A percentile compares a stretch with the other conserved stretches of the same genome.
Evolutionary conservation across 2,113 vertebrate species (phyloP).

Genomic region (Sapayoa aenigma): DNA sequence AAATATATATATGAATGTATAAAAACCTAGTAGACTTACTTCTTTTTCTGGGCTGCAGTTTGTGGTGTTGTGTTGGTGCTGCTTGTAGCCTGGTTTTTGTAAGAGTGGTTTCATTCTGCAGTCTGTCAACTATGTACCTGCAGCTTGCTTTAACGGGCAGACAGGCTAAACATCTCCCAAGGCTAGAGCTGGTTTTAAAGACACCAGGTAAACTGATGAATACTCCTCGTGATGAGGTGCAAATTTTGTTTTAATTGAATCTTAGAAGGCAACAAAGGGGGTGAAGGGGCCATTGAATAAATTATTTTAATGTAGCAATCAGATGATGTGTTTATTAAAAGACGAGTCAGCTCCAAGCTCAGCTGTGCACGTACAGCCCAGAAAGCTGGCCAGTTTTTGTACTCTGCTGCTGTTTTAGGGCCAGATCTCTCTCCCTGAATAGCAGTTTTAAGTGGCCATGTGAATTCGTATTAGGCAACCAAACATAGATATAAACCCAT

Average conservation of each 20-base stretch:
- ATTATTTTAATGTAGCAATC: constrained; percentile 62
- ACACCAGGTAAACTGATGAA: constrained; percentile 32
- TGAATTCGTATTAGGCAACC: neutral
- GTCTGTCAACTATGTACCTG: neutral
- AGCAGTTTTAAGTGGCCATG: constrained; percentile 2
- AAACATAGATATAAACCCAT: neutral
- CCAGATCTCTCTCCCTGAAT: neutral
- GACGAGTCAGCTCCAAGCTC: constrained; percentile 28
- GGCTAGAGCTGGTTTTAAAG: constrained; percentile 39
- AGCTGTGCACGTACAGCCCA: constrained; percentile 3
- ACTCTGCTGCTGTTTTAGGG: constrained; percentile 2
- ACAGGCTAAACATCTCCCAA: neutral
- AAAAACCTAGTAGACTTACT: neutral
- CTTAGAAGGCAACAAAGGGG: constrained; percentile 46
- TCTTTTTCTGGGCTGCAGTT: neutral
- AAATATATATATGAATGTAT: neutral
- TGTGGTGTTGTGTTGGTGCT: neutral
- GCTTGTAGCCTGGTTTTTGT: neutral
- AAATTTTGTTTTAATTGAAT: constrained; percentile 67
- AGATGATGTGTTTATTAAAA: constrained; percentile 46
- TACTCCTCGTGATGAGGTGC: constrained; percentile 24
- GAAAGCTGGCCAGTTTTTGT: neutral
- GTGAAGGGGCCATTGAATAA: constrained; percentile 52
- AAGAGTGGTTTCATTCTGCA: neutral
- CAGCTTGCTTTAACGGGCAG: neutral